Base-by-base conservation (phyloP, 2,888 invertebrate genomes). In the Ditula angustiorana region DNA sequence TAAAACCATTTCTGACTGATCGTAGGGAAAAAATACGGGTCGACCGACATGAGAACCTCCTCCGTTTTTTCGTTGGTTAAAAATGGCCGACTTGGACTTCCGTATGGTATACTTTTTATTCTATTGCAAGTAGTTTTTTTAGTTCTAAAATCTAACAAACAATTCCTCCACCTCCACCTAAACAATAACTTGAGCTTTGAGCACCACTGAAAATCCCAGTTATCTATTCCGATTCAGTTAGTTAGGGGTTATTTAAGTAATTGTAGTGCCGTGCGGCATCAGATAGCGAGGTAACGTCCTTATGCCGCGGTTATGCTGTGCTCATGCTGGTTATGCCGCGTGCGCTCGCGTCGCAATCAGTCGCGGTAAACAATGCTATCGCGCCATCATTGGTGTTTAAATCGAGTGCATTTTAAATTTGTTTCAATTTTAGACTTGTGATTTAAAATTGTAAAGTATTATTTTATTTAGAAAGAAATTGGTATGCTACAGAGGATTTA, bases 161-260 rank as follows among this genome's bases (percentile, higher is more conserved):
- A n/a, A n/a, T n/a, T n/a, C n/a, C n/a, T n/a, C n/a, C n/a, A n/a
- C n/a, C n/a, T n/a, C n/a, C n/a, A n/a, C n/a, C n/a, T n/a, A n/a
- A 44, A 10, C 44, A 44, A 21, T 44, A 10, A 19, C 8, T 23
- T n/a, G 23, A 16, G 68, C 55, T 78, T 86, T 83, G 81, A 78
- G 72, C 69, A 71, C 24, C 79, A 28, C 63, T 66, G 59, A 13
- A 65, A 78, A 79, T 77, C 73, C 73, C 71, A 67, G 75, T 77
- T 69, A 78, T 73, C 57, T 61, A 61, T 49, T 69, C 71, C 70
- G 76, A 73, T 69, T 67, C 61, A 61, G 70, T 76, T 67, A 61
- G 80, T 86, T 85, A 87, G 78, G 76, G 73, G 74, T 78, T 82
- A 77, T 82, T 82, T 76, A 75, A 76, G 75, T 82, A 79, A 81